Conservation (phyloP, 2,113 vertebrate genomes). For the Notothenia rossii region DNA sequence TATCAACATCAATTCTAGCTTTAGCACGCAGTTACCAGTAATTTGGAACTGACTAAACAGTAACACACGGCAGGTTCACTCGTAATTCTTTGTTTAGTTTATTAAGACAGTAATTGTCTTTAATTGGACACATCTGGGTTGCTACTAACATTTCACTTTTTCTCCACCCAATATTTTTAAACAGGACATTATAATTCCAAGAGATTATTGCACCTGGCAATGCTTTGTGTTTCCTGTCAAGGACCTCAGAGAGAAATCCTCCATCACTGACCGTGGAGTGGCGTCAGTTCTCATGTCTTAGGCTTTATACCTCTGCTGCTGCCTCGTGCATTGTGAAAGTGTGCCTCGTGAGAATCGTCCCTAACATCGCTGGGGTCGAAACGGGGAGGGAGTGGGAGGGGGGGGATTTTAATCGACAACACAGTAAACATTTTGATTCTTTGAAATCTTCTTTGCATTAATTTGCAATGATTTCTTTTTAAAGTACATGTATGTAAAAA, state of each 20-base stretch:
- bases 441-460: neutral
- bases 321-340: constrained; percentile 72
- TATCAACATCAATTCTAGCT: constrained; percentile 26
- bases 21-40: constrained; percentile 68
- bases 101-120: constrained; percentile 75
- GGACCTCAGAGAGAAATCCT: constrained; percentile 6
- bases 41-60: constrained; percentile 68
- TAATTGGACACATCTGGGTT: constrained; percentile 61
- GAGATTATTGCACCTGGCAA: neutral
- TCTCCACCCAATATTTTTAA: constrained; percentile 22
- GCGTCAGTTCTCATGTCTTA: constrained; percentile 75
- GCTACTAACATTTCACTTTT: constrained; percentile 66
- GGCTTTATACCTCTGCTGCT: constrained; percentile 77
- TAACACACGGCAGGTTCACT: constrained; percentile 24
- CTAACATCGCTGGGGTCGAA: constrained; percentile 38
- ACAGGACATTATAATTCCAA: constrained; percentile 1
- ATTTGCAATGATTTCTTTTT: neutral
- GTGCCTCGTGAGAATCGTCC: constrained; percentile 80
- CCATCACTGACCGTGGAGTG: constrained; percentile 30
- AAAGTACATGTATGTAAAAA: constrained; percentile 28
- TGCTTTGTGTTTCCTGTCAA: constrained; percentile 9
- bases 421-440: neutral
- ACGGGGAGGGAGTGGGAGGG: constrained; percentile 12
- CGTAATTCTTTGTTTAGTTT: constrained; percentile 62
- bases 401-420: constrained; percentile 23